phyloP scores from a whole-genome alignment of 2,888 invertebrate genomes.

The Aspidapion aeneum region DNA sequence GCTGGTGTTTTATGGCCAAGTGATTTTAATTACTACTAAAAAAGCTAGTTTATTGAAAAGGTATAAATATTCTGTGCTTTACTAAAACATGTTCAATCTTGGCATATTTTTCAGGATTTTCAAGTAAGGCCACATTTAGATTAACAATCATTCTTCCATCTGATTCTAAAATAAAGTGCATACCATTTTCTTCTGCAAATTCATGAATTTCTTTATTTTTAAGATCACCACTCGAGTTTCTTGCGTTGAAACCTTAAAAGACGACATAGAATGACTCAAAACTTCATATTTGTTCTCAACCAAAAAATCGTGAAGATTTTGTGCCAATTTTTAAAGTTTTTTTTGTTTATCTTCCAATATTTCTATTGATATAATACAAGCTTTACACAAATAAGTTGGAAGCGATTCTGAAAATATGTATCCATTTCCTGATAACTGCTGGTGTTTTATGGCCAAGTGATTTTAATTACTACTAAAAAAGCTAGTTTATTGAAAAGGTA shows the following conservation, averaged over 20 bases:
- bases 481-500: no score
- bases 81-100: slow-evolving; percentile 33
- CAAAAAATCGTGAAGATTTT: slow-evolving; percentile 35
- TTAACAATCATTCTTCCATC: slow-evolving; percentile 37
- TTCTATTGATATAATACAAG: slow-evolving; percentile 77
- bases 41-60: no score
- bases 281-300: slow-evolving; percentile 32
- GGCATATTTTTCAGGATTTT: slow-evolving; percentile 29
- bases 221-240: slow-evolving; percentile 17
- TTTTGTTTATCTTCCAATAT: slow-evolving; percentile 65
- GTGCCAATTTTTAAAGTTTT: slow-evolving; percentile 50
- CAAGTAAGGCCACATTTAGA: slow-evolving; percentile 34
- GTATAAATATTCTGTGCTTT: no score
- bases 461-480: no score
- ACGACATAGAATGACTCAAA: slow-evolving; percentile 35
- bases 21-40: no score
- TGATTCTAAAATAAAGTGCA: slow-evolving; percentile 37
- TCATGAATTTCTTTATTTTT: slow-evolving; percentile 31
- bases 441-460: slow-evolving; percentile 93
- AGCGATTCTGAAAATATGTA: slow-evolving; percentile 98
- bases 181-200: slow-evolving; percentile 34
- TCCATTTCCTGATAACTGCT: slow-evolving; percentile 82
- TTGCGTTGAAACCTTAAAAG: slow-evolving; percentile 38
- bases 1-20: slow-evolving; percentile 92
- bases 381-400: slow-evolving; percentile 88